A percentile compares a stretch with the other conserved stretches of the same genome.
phyloP scores from a whole-genome alignment of 1,140 invertebrate genomes.

The Musca vetustissima region DNA sequence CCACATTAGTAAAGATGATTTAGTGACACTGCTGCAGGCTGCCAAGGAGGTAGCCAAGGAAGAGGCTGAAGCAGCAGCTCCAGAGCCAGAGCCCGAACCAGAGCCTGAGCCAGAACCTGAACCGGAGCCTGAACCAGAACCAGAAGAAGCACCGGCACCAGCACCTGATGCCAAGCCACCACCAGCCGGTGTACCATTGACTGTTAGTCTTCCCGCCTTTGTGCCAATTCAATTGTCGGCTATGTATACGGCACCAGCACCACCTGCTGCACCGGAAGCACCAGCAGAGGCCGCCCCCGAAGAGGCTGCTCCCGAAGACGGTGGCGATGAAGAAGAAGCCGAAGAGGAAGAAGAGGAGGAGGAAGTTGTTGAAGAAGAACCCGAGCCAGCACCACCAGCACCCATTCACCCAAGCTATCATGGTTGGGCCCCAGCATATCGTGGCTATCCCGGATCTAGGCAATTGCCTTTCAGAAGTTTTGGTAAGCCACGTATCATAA shows the following conservation, averaged over 20 bases:
- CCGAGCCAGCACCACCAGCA: constrained; percentile 1
- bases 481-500: no score
- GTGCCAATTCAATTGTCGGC: constrained; percentile 52
- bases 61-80: constrained; percentile 35
- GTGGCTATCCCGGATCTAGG: neutral
- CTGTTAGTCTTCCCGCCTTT: constrained; percentile 49
- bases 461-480: no score
- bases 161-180: constrained; percentile 34
- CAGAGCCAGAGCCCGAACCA: constrained; percentile 37
- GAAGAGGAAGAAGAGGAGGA: constrained; percentile 11
- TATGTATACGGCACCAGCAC: constrained; percentile 45
- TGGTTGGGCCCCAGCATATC: neutral
- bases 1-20: constrained; percentile 44
- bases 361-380: neutral
- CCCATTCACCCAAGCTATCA: constrained; percentile 28
- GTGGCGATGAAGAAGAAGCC: neutral
- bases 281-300: constrained; percentile 33
- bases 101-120: constrained; percentile 38
- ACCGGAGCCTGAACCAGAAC: constrained; percentile 46
- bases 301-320: no score
- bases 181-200: constrained; percentile 44
- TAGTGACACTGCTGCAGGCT: constrained; percentile 41
- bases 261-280: constrained; percentile 26
- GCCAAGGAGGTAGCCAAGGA: constrained; percentile 45
- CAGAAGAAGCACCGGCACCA: constrained; percentile 47